Base-by-base conservation (phyloP, 2,797 vertebrate species). In the Muscicapa striata region DNA sequence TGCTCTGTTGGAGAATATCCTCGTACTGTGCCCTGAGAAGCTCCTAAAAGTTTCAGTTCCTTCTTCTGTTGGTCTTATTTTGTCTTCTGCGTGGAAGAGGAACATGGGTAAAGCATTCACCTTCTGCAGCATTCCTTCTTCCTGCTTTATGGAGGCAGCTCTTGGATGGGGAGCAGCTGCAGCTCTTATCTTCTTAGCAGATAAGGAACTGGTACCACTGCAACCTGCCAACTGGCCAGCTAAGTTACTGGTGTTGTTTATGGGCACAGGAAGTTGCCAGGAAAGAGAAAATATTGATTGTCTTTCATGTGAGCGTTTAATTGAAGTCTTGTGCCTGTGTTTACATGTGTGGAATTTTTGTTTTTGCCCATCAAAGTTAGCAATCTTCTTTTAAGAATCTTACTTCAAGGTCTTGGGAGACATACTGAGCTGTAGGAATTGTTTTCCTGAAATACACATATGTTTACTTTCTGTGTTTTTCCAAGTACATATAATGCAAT, bases 101-200 rank as follows among this genome's bases (percentile, higher is more conserved):
- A 68, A n/a, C 15, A 58, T 46, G 0, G 8, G 17, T 49, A 19
- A 54, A 54, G 63, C 46, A 17, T 68, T 80, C 74, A 12, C 23
- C 12, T 91, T 52, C 36, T 54, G 5, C n/a, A 73, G 38, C 30
- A n/a, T 81, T 90, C 30, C 27, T 72, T 17, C 21, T 11, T 72
- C 32, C 48, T 12, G 34, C 26, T 36, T 18, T 3, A 2, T 46
- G 0, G 0, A 32, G 36, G 52, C 36, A 80, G 18, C 57, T 59
- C 45, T 43, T 27, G 54, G 46, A 32, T 64, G 23, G 81, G 7
- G 11, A 67, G 74, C 52, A 78, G 7, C 34, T n/a, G 30, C 78
- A 74, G 49, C 49, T 77, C 0, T 78, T 19, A 54, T 79, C 27
- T 64, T 49, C 48, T 23, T 27, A 10, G 63, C 26, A 63, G 48